Percentiles rank a stretch among this genome's conserved stretches.
Conservation (phyloP, 2,888 invertebrate genomes). For the Rotaria sp. region DNA sequence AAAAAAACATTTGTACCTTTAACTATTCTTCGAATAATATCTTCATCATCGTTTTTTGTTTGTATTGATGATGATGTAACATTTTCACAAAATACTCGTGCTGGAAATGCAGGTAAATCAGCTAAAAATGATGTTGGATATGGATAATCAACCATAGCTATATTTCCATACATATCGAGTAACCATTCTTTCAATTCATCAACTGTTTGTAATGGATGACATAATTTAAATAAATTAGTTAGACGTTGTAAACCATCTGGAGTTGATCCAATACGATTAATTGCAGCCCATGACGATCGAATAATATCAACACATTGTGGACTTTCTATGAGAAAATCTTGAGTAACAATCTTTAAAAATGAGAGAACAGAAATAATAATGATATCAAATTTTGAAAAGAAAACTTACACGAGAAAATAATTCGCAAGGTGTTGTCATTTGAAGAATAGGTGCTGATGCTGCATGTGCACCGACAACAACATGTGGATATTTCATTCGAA, state of each 20-base stretch:
- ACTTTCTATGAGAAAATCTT: slow-evolving; percentile 64
- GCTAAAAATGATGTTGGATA: slow-evolving; percentile 75
- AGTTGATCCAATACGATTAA: slow-evolving; percentile 56
- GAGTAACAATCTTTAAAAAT: slow-evolving; percentile 65
- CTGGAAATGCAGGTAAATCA: slow-evolving; percentile 73
- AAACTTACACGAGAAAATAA: slow-evolving; percentile 59
- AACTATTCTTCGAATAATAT: slow-evolving; percentile 63
- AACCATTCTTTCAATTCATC: slow-evolving; percentile 66
- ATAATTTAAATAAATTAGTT: slow-evolving; percentile 32
- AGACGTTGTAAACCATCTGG: slow-evolving; percentile 55
- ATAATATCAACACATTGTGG: slow-evolving; percentile 67
- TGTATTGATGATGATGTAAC: slow-evolving; percentile 59
- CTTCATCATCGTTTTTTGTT: slow-evolving; percentile 56
- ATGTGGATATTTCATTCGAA: slow-evolving; percentile 89
- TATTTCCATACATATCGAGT: slow-evolving; percentile 65
- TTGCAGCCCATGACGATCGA: slow-evolving; percentile 68
- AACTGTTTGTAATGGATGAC: slow-evolving; percentile 32
- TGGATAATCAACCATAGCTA: slow-evolving; percentile 93
- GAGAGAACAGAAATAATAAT: neutral
- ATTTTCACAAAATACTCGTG: slow-evolving; percentile 59
- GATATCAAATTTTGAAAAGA: neutral
- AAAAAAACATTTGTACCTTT: slow-evolving; percentile 69
- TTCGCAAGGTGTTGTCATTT: slow-evolving; percentile 73
- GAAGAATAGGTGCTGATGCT: slow-evolving; percentile 81
- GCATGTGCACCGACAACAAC: slow-evolving; percentile 77